Evolutionary conservation across 2,888 invertebrate species (phyloP), one percentile per base, ranked within the genome.

Genomic region (Drosophila diplacantha): DNA sequence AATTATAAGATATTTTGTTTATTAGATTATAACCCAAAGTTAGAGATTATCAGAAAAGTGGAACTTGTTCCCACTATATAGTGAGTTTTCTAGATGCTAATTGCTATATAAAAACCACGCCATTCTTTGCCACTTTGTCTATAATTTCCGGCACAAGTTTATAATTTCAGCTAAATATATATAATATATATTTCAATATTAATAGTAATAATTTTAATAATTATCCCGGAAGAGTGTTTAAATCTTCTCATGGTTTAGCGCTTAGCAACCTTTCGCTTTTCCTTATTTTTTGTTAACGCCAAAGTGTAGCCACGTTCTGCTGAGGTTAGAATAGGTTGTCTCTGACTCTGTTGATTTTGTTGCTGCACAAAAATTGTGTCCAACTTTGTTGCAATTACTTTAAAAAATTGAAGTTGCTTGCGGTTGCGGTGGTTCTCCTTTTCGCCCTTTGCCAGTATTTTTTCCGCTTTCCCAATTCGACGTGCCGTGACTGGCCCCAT

Each of bases 311-410:
- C 31, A 32, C 43, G 31, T 29, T 81, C 73, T 20, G 38, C 39
- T 72, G 85, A 75, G 85, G 85, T 84, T 83, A 83, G 81, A 79
- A 84, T 67, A 75, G 76, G 74, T 69, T 69, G 74, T 67, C 62
- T 49, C 44, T 41, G 47, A 26, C 39, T 57, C 53, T 61, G 55
- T 56, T 81, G 60, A 43, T 66, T 74, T 39, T 59, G 49, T 67
- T 58, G 71, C 54, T 38, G 32, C 53, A 50, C 29, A 53, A 69
- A 83, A 78, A 81, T 83, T 67, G 76, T 60, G 61, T 73, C 55
- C 72, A 81, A 84, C 80, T 81, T 83, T 81, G 78, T 67, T 66
- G 85, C 80, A 81, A 81, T 84, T 81, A 81, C 85, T 84, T 81
- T 84, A 83, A 81, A 61, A 80, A 81, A 81, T 84, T 81, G 70